Evolutionary conservation across 2,888 invertebrate species (phyloP), one percentile per base, ranked within the genome.

Genomic region (Cyclophora punctaria): DNA sequence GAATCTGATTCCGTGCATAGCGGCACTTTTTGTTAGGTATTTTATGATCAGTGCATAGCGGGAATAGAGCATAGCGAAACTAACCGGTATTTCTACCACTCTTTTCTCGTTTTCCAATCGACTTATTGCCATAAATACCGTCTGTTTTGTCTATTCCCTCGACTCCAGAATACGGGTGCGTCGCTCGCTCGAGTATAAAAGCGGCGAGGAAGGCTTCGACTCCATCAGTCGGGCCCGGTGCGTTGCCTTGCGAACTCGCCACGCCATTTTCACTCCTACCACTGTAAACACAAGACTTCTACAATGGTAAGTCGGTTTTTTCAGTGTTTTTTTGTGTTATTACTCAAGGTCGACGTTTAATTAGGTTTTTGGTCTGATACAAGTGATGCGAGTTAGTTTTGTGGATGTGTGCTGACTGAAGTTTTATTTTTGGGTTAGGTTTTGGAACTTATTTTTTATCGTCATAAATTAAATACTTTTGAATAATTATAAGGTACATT

Each of bases 221-320:
- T 53, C 52, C 75, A 80, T 37, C 80, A 85, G 83, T 85, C 71
- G 65, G 82, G 83, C 80, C 67, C 81, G 81, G 86, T 78, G 85
- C 75, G 86, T 85, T 85, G 83, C 85, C 77, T 86, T 62, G 69
- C 86, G 71, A 80, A 77, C 85, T 62, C 80, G 73, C 83, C 67
- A 75, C 73, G 80, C 80, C 75, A 64, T 52, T 47, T 47, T 37
- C 37, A 5, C 5, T 37, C 4, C 37, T 5, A 37, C 4, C 37
- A 37, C 4, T 45, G 33, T 37, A 37, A 37, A 37, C 5, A 34
- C 37, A 37, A 37, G 37, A 37, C 37, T 5, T 37, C 37, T 5
- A 37, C 37, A 37, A 37, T 37, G 37, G 37, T 37, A 37, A 37
- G 37, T 37, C 37, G 4, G 5, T 37, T 35, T 34, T 51, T 51